Conservation (phyloP, 2,797 vertebrate genomes). For the Catamblyrhynchus diadema region DNA sequence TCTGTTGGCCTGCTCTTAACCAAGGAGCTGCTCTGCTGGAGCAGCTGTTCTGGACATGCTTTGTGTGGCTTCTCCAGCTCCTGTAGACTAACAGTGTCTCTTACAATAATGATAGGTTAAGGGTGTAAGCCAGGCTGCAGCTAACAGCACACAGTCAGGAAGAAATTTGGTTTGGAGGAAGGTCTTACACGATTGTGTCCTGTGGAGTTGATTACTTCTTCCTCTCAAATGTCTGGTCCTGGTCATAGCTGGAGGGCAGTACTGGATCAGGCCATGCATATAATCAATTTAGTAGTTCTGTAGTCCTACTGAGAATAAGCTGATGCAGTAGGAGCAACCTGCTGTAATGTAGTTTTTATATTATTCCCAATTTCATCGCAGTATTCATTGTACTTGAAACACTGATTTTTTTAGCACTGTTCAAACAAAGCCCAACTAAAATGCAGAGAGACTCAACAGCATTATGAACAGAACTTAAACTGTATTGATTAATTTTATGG, state of each 20-base stretch:
- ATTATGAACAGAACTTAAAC: background rate
- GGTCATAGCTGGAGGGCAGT: background rate
- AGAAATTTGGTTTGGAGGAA: background rate
- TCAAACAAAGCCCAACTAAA: background rate
- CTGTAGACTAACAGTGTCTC: background rate
- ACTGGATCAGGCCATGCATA: background rate
- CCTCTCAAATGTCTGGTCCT: background rate
- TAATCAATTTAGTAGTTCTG: background rate
- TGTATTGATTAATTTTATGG: background rate
- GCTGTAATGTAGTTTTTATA: background rate
- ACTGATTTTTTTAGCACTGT: background rate
- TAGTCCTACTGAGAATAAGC: background rate
- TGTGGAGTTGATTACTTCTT: background rate
- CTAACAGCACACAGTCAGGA: background rate
- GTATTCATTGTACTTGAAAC: background rate
- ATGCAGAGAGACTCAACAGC: background rate
- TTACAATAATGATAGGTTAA: background rate
- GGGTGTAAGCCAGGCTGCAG: background rate
- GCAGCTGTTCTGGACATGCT: rapidly evolving
- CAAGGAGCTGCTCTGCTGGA: background rate
- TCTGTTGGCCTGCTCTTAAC: background rate
- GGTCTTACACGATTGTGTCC: background rate
- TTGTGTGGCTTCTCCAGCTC: background rate
- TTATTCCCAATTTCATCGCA: background rate
- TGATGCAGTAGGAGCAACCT: background rate